Evolutionary conservation across 2,797 vertebrate genomes (phyloP).

Genomic region (Oceanodroma leucorhoa): DNA sequence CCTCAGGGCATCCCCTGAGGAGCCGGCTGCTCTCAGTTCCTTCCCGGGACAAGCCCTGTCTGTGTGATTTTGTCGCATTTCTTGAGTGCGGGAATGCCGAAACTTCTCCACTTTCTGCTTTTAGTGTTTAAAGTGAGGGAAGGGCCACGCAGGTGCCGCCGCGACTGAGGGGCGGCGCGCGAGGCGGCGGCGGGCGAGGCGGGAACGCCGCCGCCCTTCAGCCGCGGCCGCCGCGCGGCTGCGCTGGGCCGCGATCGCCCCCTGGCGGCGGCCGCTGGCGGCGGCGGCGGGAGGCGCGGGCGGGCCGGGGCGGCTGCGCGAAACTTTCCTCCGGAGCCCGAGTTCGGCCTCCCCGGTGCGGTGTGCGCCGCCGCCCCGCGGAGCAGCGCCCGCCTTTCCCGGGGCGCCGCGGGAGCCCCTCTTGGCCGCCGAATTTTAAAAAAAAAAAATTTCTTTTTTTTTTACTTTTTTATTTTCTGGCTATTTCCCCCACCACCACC

Average conservation of each 20-base stretch:
- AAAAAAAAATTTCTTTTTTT: background rate
- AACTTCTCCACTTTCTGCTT: rapidly evolving
- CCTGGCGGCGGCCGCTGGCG: background rate
- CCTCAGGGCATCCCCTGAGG: background rate
- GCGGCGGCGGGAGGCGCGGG: background rate
- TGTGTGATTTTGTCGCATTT: rapidly evolving
- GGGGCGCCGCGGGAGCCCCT: slow-evolving; percentile 21
- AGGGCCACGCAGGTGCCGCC: slow-evolving; percentile 5
- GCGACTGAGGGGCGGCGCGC: background rate
- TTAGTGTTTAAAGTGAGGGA: rapidly evolving
- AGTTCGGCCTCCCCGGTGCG: background rate
- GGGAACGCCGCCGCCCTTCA: background rate
- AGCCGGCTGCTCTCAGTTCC: background rate
- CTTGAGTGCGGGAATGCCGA: rapidly evolving
- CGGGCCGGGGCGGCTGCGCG: slow-evolving; percentile 14
- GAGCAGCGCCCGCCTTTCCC: slow-evolving; percentile 63
- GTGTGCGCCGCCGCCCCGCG: slow-evolving; percentile 58
- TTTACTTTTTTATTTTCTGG: background rate
- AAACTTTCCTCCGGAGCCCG: slow-evolving; percentile 8
- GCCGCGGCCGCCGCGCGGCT: background rate
- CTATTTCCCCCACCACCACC: background rate
- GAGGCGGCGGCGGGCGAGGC: too few species aligned
- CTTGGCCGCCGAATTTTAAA: background rate
- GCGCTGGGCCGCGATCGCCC: background rate
- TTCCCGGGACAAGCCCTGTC: background rate